A percentile compares a stretch with the other conserved stretches of the same genome.
phyloP scores from a whole-genome alignment of 1,140 invertebrate genomes.

The Pristionchus pacificus region DNA sequence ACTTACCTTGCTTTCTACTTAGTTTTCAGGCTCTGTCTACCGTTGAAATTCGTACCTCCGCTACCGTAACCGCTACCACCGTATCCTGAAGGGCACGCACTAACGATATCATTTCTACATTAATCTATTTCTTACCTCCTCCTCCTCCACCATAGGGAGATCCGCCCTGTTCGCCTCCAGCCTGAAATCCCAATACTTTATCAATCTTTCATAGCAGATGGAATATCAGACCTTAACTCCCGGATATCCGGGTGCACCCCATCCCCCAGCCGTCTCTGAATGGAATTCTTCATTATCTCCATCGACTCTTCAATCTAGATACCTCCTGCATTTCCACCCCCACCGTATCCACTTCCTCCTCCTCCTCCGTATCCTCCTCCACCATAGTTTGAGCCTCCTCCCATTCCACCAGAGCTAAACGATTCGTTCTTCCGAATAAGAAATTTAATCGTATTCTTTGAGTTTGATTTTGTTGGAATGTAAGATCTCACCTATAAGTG shows the following conservation, averaged over 20 bases:
- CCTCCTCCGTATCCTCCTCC: not conserved
- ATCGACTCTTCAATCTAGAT: too few relatives aligned
- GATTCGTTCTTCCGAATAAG: not conserved
- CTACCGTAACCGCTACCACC: not conserved
- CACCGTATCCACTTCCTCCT: not conserved
- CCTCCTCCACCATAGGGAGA: not conserved
- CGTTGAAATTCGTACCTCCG: not conserved
- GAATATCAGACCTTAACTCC: too few relatives aligned
- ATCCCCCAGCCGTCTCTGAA: not conserved
- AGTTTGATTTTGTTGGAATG: too few relatives aligned
- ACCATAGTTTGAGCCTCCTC: conserved; percentile 1
- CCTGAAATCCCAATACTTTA: too few relatives aligned
- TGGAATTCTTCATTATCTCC: too few relatives aligned
- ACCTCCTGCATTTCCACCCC: not conserved
- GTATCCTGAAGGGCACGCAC: not conserved
- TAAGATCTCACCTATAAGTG: conserved; percentile 1
- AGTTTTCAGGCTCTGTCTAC: too few relatives aligned
- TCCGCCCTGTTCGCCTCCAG: not conserved
- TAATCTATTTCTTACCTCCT: too few relatives aligned
- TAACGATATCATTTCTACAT: too few relatives aligned
- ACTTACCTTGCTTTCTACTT: too few relatives aligned
- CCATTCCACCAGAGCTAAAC: not conserved
- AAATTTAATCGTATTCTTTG: too few relatives aligned
- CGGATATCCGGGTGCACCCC: not conserved
- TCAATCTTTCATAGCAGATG: too few relatives aligned